Percentiles rank a stretch among this genome's conserved stretches.
These are phyloP conservation scores for Clavelina lepadiformis DNA, from an alignment of 23 tunicate genomes.

Conservation along the genomic window DNA sequence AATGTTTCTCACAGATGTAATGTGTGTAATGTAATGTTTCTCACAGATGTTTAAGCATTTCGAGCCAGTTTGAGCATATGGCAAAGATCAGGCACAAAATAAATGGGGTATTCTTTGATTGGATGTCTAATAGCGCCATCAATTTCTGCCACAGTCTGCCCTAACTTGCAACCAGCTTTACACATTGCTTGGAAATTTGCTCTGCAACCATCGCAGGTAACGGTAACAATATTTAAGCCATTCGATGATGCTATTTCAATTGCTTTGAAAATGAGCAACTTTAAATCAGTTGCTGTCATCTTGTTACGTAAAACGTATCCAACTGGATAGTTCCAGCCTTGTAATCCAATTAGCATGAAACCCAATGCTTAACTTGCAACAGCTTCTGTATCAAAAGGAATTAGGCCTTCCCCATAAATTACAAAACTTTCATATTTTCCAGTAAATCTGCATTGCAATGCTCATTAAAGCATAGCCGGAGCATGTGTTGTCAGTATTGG, in stretches of 20 bases:
- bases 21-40: no score
- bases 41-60: conserved; percentile 21
- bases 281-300: no score
- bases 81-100: no score
- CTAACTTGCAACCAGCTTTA: background rate
- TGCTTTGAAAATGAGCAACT: no score
- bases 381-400: no score
- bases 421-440: no score
- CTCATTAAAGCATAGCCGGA: no score
- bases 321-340: conserved; percentile 5
- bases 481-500: no score
- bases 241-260: no score
- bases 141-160: background rate
- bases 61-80: conserved; percentile 15
- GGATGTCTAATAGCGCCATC: background rate
- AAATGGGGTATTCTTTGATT: background rate
- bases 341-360: conserved; percentile 1
- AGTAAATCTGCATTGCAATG: background rate
- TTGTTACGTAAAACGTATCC: conserved; percentile 13
- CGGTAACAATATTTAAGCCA: background rate
- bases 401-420: no score
- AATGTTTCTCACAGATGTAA: conserved; percentile 21
- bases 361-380: conserved; percentile 3
- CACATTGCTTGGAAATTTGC: background rate
- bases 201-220: conserved; percentile 6